Base-by-base conservation (phyloP, 2,888 invertebrate genomes). In the Saturnia japonica region DNA sequence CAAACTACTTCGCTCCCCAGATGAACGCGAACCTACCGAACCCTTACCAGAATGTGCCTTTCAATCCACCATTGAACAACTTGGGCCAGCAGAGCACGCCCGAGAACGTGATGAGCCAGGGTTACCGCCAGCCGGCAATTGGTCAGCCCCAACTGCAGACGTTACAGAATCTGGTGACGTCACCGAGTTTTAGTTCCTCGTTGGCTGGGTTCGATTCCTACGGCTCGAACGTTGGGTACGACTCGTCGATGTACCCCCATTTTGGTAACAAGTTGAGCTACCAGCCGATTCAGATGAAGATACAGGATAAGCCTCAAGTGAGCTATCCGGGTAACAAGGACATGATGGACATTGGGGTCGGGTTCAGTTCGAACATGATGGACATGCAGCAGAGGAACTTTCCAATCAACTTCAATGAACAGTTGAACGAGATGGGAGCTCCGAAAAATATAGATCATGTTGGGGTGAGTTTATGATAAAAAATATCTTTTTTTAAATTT, bases 181-280 rank as follows among this genome's bases (percentile, higher is more conserved):
- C 91, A 0, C 88, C 90, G 0, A 90, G 85, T 68, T 91, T 89
- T 74, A 94, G 88, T 73, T 88, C 90, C 16, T 88, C 85, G 3
- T 77, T 88, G 77, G 93, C 82, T 75, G 90, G 78, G 71, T 91
- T 87, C 75, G 86, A 83, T 19, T 79, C 83, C 0, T 91, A 88
- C 75, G 80, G 85, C 0, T 81, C 88, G 0, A 64, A 87, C 0
- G 88, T 89, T 0, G 83, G 85, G 9, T 93, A 92, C 74, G 93
- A 93, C 74, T 85, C 93, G 0, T 80, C 88, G 0, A 91, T 93
- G 93, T 93, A 93, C 78, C 92, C 93, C 0, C 91, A 91, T 77
- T 93, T 93, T 73, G 81, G 71, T 73, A 88, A 80, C 71, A 91
- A 88, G 73, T 70, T 88, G 1, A 79, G 81, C 0, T 92, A 88